Evolutionary conservation across 2,888 invertebrate genomes (phyloP).

Genomic region (Nemotelus nigrinus): DNA sequence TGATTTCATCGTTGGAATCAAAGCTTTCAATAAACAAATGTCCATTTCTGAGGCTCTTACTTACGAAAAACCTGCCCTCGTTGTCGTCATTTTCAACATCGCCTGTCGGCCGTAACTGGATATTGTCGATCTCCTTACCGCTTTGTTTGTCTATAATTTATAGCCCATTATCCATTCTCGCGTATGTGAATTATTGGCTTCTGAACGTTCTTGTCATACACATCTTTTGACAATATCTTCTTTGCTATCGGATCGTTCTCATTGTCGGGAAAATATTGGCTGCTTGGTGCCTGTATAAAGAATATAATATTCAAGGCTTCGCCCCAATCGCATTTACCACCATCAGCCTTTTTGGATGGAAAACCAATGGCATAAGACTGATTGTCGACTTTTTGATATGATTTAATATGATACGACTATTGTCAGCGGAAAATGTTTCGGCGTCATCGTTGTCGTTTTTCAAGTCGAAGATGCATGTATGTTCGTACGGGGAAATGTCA

Average conservation of each 20-base stretch:
- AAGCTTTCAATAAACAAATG: no score
- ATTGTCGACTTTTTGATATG: constrained; percentile 40
- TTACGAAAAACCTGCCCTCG: constrained; percentile 24
- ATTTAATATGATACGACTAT: constrained; percentile 39
- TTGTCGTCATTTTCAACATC: background rate
- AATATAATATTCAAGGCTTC: no score
- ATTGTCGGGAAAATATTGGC: no score
- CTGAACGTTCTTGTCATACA: constrained; percentile 47
- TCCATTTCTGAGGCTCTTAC: background rate
- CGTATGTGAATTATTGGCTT: constrained; percentile 49
- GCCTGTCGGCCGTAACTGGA: background rate
- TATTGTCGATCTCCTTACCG: constrained; percentile 40
- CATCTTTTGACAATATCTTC: background rate
- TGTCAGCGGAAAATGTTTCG: constrained; percentile 28
- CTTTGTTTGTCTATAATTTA: constrained; percentile 51
- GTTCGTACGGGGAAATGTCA: background rate
- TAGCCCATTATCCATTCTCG: constrained; percentile 49
- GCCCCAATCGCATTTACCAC: background rate
- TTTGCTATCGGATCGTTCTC: no score
- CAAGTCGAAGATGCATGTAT: constrained; percentile 8
- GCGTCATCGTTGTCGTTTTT: background rate
- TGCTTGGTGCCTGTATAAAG: no score
- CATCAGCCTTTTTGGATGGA: background rate
- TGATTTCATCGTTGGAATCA: no score
- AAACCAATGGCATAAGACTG: constrained; percentile 30